phyloP scores from a whole-genome alignment of 2,113 vertebrate species.

The Sialia sialis region DNA sequence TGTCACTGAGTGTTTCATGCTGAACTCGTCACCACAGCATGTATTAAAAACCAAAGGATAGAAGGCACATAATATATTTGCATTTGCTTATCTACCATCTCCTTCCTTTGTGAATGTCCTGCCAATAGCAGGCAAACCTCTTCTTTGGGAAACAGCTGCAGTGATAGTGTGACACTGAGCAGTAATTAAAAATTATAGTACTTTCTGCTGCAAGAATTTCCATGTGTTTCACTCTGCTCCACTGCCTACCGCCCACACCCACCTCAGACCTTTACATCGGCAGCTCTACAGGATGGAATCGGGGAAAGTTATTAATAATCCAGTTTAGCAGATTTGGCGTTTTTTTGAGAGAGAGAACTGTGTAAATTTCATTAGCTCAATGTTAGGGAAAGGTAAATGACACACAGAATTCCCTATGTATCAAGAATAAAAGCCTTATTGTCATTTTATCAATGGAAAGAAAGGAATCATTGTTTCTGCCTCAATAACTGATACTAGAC shows the following conservation, averaged over 20 bases:
- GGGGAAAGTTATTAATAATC: background rate
- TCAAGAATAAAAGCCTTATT: background rate
- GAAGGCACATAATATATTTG: background rate
- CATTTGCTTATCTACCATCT: slow-evolving; percentile 13
- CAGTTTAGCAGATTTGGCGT: background rate
- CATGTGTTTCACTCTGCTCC: background rate
- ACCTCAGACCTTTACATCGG: background rate
- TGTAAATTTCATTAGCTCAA: background rate
- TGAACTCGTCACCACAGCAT: background rate
- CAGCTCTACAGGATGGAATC: background rate
- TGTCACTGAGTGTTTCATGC: background rate
- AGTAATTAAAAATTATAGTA: background rate
- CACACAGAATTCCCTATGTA: background rate
- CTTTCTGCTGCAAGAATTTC: background rate
- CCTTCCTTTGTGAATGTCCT: background rate
- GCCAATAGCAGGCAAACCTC: background rate
- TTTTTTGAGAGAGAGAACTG: background rate
- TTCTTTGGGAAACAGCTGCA: background rate
- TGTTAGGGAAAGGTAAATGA: background rate
- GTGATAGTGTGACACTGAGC: background rate
- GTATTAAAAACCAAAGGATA: background rate
- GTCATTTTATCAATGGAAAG: background rate
- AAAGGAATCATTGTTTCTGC: background rate
- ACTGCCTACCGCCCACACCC: background rate
- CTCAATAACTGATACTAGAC: background rate